A percentile compares a stretch with the other conserved stretches of the same genome.
Conservation (phyloP, 2,797 vertebrate genomes). For the Enteromius treurensis region DNA sequence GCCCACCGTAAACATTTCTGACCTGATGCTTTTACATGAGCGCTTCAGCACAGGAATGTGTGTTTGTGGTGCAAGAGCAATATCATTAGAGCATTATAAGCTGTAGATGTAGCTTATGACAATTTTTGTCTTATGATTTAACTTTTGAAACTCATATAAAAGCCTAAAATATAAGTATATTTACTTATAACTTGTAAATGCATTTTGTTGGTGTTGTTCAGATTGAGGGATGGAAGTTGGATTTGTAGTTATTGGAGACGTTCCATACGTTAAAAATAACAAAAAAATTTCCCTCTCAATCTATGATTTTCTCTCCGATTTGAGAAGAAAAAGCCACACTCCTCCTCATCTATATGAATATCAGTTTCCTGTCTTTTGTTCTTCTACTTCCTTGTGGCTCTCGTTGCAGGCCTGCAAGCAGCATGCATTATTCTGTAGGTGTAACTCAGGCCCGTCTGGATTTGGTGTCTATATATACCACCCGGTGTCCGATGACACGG, state of each 20-base stretch:
- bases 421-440: conserved; percentile 67
- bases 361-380: neutral
- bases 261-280: too few relatives aligned
- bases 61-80: neutral
- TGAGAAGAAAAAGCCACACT: neutral
- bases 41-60: neutral
- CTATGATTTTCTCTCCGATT: too few relatives aligned
- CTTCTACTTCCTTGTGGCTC: neutral
- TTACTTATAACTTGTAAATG: neutral
- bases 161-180: neutral
- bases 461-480: conserved; percentile 59
- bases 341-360: neutral
- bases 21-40: neutral
- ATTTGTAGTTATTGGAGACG: neutral
- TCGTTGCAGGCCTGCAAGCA: conserved; percentile 19
- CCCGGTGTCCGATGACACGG: conserved; percentile 65
- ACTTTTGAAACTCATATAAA: neutral
- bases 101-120: too few relatives aligned
- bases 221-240: neutral
- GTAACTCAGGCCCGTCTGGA: conserved; percentile 50
- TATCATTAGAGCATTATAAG: too few relatives aligned
- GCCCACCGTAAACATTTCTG: neutral
- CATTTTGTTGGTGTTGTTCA: neutral
- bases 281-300: neutral
- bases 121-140: neutral